Percentiles rank a stretch among this genome's conserved stretches.
Evolutionary conservation across 2,888 invertebrate species (phyloP).

Genomic region (Ptilodon capucinus): DNA sequence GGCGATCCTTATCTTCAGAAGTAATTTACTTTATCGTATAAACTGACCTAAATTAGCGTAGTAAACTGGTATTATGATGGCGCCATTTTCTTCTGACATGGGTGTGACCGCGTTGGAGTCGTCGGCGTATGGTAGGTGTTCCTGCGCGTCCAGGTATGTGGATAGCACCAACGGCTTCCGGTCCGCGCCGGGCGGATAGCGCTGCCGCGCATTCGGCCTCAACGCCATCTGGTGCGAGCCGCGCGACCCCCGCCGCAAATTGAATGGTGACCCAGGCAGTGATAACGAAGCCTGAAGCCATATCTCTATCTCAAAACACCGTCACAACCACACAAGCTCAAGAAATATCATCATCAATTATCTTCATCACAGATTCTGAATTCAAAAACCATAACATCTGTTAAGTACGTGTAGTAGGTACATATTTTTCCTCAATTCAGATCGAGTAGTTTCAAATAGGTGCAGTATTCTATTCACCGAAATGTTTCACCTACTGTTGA

Average conservation of each 20-base stretch:
- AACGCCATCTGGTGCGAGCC: slow-evolving; percentile 96
- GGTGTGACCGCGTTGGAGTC: slow-evolving; percentile 99
- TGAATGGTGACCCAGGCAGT: slow-evolving; percentile 98
- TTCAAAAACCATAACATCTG: slow-evolving; percentile 2
- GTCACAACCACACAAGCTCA: slow-evolving; percentile 10
- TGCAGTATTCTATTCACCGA: slow-evolving; percentile 20
- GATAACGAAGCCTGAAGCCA: slow-evolving; percentile 94
- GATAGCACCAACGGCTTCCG: slow-evolving; percentile 96
- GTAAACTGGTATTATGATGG: slow-evolving; percentile 95
- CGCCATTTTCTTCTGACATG: slow-evolving; percentile 98
- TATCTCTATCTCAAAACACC: slow-evolving; percentile 37
- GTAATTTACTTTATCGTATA: neutral
- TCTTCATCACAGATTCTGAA: slow-evolving; percentile 1
- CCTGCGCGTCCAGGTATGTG: slow-evolving; percentile 96
- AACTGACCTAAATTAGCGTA: slow-evolving; percentile 91
- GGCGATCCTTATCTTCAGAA: neutral
- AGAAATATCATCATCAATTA: neutral
- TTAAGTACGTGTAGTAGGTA: no score
- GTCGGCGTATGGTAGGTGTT: slow-evolving; percentile 98
- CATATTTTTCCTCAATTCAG: slow-evolving; percentile 76
- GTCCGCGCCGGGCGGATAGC: slow-evolving; percentile 92
- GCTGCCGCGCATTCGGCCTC: slow-evolving; percentile 89
- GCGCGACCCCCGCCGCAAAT: slow-evolving; percentile 93
- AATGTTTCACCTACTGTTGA: slow-evolving; percentile 18
- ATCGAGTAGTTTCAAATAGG: slow-evolving; percentile 52